phyloP scores from a whole-genome alignment of 2,797 vertebrate species.

The Periophthalmus magnuspinnatus region DNA sequence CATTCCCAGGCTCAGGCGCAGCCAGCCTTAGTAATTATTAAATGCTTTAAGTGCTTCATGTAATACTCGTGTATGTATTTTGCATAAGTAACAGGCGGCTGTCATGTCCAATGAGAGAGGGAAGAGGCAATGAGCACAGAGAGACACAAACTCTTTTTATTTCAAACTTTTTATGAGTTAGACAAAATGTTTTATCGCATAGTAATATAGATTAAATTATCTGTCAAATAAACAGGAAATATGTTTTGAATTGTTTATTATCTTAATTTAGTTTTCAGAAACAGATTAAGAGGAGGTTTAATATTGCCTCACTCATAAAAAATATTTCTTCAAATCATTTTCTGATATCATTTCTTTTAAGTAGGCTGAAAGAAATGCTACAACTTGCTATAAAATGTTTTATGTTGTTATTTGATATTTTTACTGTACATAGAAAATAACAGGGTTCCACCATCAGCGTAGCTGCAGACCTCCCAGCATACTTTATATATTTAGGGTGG shows the following conservation, averaged over 20 bases:
- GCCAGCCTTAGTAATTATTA: conserved; percentile 79
- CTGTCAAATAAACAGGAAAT: not conserved
- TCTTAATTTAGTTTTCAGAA: not conserved
- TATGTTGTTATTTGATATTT: not conserved
- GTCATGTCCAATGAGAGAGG: conserved; percentile 53
- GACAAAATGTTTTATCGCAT: not conserved
- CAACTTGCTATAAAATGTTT: not conserved
- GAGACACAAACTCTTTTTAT: conserved; percentile 44
- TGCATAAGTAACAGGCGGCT: conserved; percentile 71
- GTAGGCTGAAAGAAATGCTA: not conserved
- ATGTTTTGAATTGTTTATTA: not conserved
- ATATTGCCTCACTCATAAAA: not conserved
- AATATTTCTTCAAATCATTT: not conserved
- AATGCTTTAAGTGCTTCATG: conserved; percentile 78
- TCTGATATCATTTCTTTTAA: not conserved
- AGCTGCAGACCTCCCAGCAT: not conserved
- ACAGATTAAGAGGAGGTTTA: not conserved
- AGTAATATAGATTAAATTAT: no score
- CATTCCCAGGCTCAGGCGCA: conserved; percentile 62
- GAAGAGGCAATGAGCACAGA: conserved; percentile 29
- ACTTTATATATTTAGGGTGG: no score
- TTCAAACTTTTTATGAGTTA: conserved; percentile 50
- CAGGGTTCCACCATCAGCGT: not conserved
- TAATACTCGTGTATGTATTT: conserved; percentile 79
- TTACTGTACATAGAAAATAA: not conserved